phyloP scores from a whole-genome alignment of 23 tunicate genomes.

The Clavelina lepadiformis region DNA sequence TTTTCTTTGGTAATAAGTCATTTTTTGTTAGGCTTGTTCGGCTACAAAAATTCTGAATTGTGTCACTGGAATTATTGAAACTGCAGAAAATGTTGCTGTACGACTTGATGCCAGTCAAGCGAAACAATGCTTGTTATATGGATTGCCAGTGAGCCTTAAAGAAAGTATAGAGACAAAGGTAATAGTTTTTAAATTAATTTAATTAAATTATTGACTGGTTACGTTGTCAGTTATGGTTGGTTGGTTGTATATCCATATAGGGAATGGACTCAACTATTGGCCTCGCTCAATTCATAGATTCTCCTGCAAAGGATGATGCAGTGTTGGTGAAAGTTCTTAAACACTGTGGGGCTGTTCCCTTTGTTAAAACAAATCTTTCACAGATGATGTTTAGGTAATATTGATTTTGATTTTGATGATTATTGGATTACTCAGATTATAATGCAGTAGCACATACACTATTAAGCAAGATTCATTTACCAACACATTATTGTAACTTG shows the following conservation, averaged over 20 bases:
- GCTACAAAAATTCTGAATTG: slow-evolving; percentile 42
- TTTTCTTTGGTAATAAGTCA: no score
- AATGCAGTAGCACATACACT: not conserved
- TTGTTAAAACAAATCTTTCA: slow-evolving; percentile 69
- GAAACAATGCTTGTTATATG: slow-evolving; percentile 22
- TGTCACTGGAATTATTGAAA: slow-evolving; percentile 36
- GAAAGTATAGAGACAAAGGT: slow-evolving; percentile 48
- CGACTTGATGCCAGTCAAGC: slow-evolving; percentile 5
- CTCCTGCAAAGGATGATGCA: slow-evolving; percentile 27
- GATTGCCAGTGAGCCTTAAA: slow-evolving; percentile 72
- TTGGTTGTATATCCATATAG: slow-evolving; percentile 3
- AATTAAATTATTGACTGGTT: not conserved
- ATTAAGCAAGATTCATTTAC: no score
- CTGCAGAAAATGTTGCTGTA: slow-evolving; percentile 4
- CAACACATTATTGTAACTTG: no score
- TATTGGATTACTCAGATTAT: not conserved
- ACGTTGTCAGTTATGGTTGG: not conserved
- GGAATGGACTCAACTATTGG: slow-evolving; percentile 53
- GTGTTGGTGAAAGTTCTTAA: slow-evolving; percentile 72
- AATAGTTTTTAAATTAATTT: not conserved
- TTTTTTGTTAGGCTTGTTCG: slow-evolving; percentile 40
- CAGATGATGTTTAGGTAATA: slow-evolving; percentile 55
- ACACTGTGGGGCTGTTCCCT: slow-evolving; percentile 78
- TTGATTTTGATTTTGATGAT: not conserved
- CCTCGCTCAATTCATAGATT: slow-evolving; percentile 6